These are phyloP conservation scores for Ammospiza nelsoni DNA, from an alignment of 2,113 vertebrate genomes.

Conservation along the genomic window DNA sequence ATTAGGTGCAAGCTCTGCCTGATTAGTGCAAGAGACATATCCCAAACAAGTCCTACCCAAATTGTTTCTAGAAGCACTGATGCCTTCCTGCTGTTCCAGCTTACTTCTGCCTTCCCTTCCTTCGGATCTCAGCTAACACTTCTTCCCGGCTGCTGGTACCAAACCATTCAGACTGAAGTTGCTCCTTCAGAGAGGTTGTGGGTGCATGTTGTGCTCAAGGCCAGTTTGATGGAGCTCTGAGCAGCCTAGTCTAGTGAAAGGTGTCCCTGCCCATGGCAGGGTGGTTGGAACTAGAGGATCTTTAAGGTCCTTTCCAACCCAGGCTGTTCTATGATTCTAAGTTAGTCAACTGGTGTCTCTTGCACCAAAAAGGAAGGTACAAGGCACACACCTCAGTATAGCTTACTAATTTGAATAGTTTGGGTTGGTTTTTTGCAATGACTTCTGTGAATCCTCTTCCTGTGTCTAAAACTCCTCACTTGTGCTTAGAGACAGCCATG, in stretches of 20 bases:
- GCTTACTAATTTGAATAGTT: background rate
- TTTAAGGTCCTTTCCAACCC: background rate
- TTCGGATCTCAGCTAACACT: background rate
- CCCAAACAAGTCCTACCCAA: background rate
- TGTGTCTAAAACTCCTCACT: background rate
- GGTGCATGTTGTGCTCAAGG: background rate
- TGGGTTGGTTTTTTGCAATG: background rate
- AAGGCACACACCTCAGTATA: background rate
- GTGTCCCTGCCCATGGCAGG: background rate
- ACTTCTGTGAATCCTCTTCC: background rate
- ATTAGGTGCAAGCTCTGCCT: background rate
- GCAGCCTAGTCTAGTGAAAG: background rate
- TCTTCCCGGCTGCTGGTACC: background rate
- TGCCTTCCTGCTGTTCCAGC: background rate
- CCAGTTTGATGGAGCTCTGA: background rate
- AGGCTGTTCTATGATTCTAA: background rate
- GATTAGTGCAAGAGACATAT: background rate
- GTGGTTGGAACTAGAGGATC: background rate
- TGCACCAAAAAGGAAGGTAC: background rate
- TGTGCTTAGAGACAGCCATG: fast-evolving
- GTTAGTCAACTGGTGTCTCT: background rate
- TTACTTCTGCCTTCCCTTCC: background rate
- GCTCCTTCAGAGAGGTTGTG: background rate
- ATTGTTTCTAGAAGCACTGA: background rate
- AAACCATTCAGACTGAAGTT: background rate